Percentiles rank a stretch among this genome's conserved stretches.
Conservation (phyloP, 2,888 invertebrate genomes). For the Iselma pallidipennis region DNA sequence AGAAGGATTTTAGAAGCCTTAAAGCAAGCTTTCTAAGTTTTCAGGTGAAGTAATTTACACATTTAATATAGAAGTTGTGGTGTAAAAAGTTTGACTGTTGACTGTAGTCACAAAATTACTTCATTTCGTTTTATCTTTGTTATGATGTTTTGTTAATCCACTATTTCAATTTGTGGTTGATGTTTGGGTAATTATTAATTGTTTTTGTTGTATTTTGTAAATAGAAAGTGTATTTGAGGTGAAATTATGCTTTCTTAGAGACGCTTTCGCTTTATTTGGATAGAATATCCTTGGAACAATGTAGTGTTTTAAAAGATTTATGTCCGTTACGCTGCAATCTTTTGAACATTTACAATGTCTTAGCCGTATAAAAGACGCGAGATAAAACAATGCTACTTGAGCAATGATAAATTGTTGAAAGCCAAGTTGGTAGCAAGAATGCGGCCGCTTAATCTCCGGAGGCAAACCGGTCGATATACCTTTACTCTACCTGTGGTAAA, state of each 20-base stretch:
- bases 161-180: background rate
- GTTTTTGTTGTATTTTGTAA: background rate
- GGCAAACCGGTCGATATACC: slow-evolving; percentile 18
- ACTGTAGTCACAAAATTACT: no score
- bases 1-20: background rate
- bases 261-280: slow-evolving; percentile 5
- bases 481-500: background rate
- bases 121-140: background rate
- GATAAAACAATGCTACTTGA: slow-evolving; percentile 42
- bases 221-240: background rate
- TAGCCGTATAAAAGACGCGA: slow-evolving; percentile 27
- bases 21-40: background rate
- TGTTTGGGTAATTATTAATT: background rate
- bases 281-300: slow-evolving; percentile 18
- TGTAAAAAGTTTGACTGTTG: no score
- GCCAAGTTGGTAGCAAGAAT: slow-evolving; percentile 35
- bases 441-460: slow-evolving; percentile 36
- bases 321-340: slow-evolving; percentile 22
- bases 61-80: background rate
- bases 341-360: slow-evolving; percentile 30
- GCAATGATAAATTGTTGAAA: slow-evolving; percentile 43
- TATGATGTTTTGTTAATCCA: background rate
- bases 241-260: background rate
- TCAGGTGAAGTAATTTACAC: background rate
- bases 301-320: slow-evolving; percentile 23